A percentile compares a stretch with the other conserved stretches of the same genome.
These are phyloP conservation scores for Agrotis clavis DNA, from an alignment of 2,888 invertebrate genomes.

Conservation along the genomic window DNA sequence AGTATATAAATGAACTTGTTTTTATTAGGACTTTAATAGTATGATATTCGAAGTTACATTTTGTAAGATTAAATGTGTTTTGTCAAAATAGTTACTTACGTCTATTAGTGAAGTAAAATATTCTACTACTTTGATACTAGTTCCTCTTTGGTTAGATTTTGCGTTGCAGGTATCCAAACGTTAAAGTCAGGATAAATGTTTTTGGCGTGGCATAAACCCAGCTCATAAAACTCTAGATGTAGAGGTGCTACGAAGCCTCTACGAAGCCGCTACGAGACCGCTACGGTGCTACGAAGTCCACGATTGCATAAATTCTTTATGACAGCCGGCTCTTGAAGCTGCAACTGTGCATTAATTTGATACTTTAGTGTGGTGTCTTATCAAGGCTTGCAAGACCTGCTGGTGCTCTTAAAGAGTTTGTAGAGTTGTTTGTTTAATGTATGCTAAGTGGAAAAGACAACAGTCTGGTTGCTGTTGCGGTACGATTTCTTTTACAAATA, in stretches of 20 bases:
- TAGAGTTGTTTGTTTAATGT: constrained; percentile 25
- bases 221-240: constrained; percentile 42
- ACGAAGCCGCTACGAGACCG: constrained; percentile 15
- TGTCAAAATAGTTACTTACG: no score
- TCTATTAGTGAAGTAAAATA: no score
- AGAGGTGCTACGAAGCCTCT: constrained; percentile 23
- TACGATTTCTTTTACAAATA: constrained; percentile 22
- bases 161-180: no score
- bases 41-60: no score
- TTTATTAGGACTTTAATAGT: no score
- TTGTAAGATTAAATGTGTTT: no score
- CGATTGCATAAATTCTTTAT: constrained; percentile 25
- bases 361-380: constrained; percentile 30
- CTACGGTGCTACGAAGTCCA: constrained; percentile 30
- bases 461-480: constrained; percentile 2
- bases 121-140: no score
- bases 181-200: background rate
- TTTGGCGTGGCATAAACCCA: constrained; percentile 8
- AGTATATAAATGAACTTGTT: no score
- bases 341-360: constrained; percentile 40
- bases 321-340: constrained; percentile 17
- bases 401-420: constrained; percentile 28
- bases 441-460: constrained; percentile 26
- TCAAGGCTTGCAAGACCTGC: constrained; percentile 27
- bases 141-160: no score